phyloP scores from a whole-genome alignment of 2,888 invertebrate species.

The Melanchra persicariae region DNA sequence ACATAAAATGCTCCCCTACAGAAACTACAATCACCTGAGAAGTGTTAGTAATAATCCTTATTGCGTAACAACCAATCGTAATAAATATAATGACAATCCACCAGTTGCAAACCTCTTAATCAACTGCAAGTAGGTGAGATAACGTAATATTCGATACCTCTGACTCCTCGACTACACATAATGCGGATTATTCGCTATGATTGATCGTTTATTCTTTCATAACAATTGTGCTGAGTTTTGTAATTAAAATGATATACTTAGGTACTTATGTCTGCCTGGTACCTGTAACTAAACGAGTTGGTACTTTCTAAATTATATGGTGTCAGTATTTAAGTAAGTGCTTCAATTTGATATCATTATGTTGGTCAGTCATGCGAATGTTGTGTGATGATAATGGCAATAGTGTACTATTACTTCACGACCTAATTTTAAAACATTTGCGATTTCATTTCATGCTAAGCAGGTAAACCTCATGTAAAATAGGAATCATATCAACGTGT shows the following conservation, averaged over 20 bases:
- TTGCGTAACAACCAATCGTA: conserved; percentile 32
- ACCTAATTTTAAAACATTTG: not conserved
- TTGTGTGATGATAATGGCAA: not conserved
- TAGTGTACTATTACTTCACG: not conserved
- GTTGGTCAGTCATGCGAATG: not conserved
- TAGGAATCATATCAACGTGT: too few species aligned
- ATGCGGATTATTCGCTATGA: conserved; percentile 53
- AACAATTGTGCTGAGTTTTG: conserved; percentile 59
- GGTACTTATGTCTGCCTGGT: conserved; percentile 1
- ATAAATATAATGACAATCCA: conserved; percentile 22
- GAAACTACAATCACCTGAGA: too few species aligned
- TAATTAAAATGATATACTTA: conserved; percentile 63
- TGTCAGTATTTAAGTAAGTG: conserved; percentile 12
- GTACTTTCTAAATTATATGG: conserved; percentile 46
- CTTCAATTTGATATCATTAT: not conserved
- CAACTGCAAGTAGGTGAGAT: conserved; percentile 35
- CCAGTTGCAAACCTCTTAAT: conserved; percentile 32
- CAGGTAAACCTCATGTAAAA: too few species aligned
- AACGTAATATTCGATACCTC: conserved; percentile 37
- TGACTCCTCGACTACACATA: conserved; percentile 47
- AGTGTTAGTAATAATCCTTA: conserved; percentile 6
- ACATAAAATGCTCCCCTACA: not conserved
- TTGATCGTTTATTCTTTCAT: conserved; percentile 62
- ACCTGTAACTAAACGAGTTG: conserved; percentile 32
- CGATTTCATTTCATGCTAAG: too few species aligned